Conservation (phyloP, 2,797 vertebrate species). For the Scolopax rusticola region DNA sequence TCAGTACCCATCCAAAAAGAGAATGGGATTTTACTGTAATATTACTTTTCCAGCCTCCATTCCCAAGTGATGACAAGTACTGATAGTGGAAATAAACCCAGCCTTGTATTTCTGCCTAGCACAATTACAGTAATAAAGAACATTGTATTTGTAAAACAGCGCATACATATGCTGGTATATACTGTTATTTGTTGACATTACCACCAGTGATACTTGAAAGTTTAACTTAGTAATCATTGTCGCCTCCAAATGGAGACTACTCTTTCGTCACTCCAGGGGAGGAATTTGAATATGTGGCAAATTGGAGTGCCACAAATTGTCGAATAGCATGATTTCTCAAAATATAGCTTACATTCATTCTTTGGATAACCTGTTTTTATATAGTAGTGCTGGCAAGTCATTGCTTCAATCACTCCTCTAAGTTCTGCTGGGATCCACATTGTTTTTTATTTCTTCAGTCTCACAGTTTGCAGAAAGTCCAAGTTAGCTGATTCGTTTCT, state of each 20-base stretch:
- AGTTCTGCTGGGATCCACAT: background rate
- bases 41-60: background rate
- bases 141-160: background rate
- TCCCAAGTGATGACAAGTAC: background rate
- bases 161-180: background rate
- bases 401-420: background rate
- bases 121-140: background rate
- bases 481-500: background rate
- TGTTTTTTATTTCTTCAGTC: background rate
- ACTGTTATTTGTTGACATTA: background rate
- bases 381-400: background rate
- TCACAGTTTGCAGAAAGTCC: background rate
- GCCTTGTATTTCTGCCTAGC: conserved; percentile 8
- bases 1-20: background rate
- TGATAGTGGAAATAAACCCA: background rate
- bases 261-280: background rate
- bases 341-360: background rate
- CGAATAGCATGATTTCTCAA: background rate
- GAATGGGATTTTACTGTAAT: background rate
- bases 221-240: background rate
- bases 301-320: background rate
- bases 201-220: background rate
- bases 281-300: background rate
- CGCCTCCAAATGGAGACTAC: background rate
- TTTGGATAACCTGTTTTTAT: background rate